Conservation (phyloP, 2,888 invertebrate genomes). For the Rugalucina vietnamica region DNA sequence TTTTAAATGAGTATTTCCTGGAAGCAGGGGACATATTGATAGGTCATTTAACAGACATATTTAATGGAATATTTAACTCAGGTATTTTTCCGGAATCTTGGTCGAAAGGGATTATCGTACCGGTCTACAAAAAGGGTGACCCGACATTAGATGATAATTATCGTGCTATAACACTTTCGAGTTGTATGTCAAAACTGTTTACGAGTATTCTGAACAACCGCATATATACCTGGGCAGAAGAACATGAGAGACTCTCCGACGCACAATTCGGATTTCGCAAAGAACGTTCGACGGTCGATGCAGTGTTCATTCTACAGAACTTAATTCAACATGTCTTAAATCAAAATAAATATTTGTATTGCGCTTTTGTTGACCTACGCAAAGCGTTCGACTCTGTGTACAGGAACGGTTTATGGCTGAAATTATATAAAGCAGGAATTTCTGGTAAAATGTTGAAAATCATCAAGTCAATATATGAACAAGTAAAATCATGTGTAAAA, state of each 20-base stretch:
- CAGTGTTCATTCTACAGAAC: constrained; percentile 38
- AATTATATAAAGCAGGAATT: constrained; percentile 28
- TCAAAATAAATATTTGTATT: constrained; percentile 23
- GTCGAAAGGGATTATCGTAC: neutral
- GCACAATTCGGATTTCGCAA: constrained; percentile 41
- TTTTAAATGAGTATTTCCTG: neutral
- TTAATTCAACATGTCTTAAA: constrained; percentile 23
- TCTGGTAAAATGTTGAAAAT: constrained; percentile 39
- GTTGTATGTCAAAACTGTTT: constrained; percentile 27
- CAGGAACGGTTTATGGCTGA: constrained; percentile 31
- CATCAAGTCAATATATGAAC: constrained; percentile 36
- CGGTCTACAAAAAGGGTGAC: neutral
- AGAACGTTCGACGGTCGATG: constrained; percentile 22
- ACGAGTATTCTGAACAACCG: constrained; percentile 14
- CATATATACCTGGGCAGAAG: constrained; percentile 20
- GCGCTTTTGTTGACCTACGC: constrained; percentile 34
- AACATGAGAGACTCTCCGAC: constrained; percentile 8
- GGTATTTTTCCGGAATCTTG: constrained; percentile 1
- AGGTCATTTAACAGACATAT: neutral
- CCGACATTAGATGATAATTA: constrained; percentile 6
- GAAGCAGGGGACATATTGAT: neutral
- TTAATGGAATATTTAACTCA: neutral
- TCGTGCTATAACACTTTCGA: constrained; percentile 23
- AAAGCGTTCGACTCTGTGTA: constrained; percentile 43
- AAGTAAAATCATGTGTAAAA: neutral